A percentile compares a stretch with the other conserved stretches of the same genome.
phyloP scores from a whole-genome alignment of 35 echinoderm and acorn worm genomes.

The Lytechinus pictus region DNA sequence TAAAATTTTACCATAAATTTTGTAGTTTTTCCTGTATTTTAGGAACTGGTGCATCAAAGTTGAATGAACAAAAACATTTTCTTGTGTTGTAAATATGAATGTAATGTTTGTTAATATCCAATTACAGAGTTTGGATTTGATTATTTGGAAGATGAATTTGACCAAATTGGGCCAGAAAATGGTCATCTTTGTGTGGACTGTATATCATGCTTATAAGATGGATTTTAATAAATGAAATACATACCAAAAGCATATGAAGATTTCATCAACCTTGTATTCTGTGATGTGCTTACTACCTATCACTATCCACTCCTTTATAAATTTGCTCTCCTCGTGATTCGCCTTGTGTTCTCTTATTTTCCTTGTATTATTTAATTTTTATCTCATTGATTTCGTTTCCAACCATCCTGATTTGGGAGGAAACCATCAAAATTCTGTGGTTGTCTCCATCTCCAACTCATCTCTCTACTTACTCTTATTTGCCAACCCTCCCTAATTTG shows the following conservation, averaged over 20 bases:
- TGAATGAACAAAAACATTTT: background rate
- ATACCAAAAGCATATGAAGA: background rate
- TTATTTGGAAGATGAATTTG: background rate
- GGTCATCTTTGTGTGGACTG: background rate
- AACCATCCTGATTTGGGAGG: no score
- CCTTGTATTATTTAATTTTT: background rate
- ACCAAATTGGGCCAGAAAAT: background rate
- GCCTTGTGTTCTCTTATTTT: background rate
- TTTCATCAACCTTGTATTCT: background rate
- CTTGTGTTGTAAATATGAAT: background rate
- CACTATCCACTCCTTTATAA: background rate
- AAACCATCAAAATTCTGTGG: no score
- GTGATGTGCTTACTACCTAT: background rate
- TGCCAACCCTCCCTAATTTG: no score
- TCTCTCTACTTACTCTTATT: no score
- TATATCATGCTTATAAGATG: conserved; percentile 13
- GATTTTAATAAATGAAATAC: background rate
- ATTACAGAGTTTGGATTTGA: background rate
- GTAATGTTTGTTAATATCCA: background rate
- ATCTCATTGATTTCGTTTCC: background rate
- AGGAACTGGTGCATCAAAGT: background rate
- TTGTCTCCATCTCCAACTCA: no score
- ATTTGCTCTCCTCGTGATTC: background rate
- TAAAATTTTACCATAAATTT: background rate
- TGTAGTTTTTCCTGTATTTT: background rate